A percentile compares a stretch with the other conserved stretches of the same genome.
Conservation (phyloP, 2,797 vertebrate species). For the Nyctalus aviator region DNA sequence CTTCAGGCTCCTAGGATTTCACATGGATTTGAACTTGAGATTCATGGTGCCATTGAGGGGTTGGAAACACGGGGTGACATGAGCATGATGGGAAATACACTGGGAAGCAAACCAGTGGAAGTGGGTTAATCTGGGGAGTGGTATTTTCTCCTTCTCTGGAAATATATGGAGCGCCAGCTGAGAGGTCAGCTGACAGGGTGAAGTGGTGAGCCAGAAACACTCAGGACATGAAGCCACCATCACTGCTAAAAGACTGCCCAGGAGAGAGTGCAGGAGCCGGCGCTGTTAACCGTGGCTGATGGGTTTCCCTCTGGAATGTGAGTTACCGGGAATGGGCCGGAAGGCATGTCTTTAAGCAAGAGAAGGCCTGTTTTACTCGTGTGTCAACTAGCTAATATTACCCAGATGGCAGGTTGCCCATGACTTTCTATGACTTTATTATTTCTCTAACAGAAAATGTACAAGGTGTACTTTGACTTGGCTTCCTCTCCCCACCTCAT, state of each 20-base stretch:
- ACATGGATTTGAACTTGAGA: neutral
- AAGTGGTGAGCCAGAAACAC: neutral
- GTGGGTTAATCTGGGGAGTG: neutral
- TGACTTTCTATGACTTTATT: neutral
- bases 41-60: neutral
- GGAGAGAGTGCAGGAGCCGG: accelerated
- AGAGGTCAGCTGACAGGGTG: neutral
- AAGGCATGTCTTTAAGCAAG: neutral
- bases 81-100: neutral
- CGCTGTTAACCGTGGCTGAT: neutral
- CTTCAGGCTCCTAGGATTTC: neutral
- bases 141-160: neutral
- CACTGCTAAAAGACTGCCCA: neutral
- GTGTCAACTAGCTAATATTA: neutral
- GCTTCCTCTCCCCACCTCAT: neutral
- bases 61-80: neutral
- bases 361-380: neutral
- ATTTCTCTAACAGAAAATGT: neutral
- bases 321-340: neutral
- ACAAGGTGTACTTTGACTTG: neutral
- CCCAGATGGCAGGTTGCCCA: neutral
- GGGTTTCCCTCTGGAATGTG: neutral
- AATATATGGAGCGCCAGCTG: neutral
- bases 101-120: neutral
- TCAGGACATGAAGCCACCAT: neutral